Evolutionary conservation across 2,888 invertebrate genomes (phyloP).

Genomic region (Eristalis pertinax): DNA sequence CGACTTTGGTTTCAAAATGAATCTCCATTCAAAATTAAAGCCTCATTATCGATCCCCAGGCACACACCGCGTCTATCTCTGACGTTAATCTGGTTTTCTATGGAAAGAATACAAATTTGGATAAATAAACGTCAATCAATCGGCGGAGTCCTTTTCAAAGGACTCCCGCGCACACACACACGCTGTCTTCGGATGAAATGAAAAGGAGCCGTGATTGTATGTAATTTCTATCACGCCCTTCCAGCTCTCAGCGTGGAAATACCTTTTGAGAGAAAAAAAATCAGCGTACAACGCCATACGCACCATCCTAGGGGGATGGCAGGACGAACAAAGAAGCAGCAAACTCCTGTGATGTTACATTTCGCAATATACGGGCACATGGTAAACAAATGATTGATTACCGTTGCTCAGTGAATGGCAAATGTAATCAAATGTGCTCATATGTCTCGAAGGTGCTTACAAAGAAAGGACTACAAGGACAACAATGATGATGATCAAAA

Average conservation of each 20-base stretch:
- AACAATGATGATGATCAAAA: slow-evolving; percentile 21
- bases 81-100: slow-evolving; percentile 21
- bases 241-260: slow-evolving; percentile 15
- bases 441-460: slow-evolving; percentile 63
- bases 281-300: too few relatives aligned
- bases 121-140: slow-evolving; percentile 66
- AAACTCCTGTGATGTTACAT: slow-evolving; percentile 43
- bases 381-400: slow-evolving; percentile 72
- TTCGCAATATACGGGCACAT: slow-evolving; percentile 70
- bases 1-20: not conserved
- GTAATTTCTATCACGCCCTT: slow-evolving; percentile 54
- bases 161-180: not conserved
- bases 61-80: not conserved
- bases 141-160: slow-evolving; percentile 29
- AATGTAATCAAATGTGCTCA: slow-evolving; percentile 71
- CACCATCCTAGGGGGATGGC: not conserved
- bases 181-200: not conserved
- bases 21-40: slow-evolving; percentile 13
- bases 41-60: not conserved
- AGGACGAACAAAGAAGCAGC: not conserved
- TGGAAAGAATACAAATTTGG: slow-evolving; percentile 32
- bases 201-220: slow-evolving; percentile 46
- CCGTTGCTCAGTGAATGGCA: slow-evolving; percentile 60
- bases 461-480: slow-evolving; percentile 19
- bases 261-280: slow-evolving; percentile 35